Conservation (phyloP, 2,797 vertebrate genomes). For the Percopsis omiscomaycus region DNA sequence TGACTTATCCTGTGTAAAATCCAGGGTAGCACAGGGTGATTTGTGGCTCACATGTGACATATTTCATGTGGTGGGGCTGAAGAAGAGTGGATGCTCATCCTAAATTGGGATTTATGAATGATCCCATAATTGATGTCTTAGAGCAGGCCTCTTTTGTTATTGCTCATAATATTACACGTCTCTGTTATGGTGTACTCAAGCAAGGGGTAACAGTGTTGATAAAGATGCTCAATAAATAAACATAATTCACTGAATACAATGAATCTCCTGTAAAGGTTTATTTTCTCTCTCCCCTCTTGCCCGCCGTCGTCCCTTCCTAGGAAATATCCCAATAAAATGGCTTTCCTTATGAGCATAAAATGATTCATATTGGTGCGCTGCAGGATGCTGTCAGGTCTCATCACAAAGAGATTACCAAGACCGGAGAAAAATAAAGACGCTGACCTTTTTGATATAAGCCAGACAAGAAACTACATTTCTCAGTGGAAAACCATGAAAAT, state of each 20-base stretch:
- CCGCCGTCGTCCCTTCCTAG: neutral
- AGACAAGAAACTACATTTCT: constrained; percentile 7
- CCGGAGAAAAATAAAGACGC: neutral
- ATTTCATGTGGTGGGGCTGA: constrained; percentile 29
- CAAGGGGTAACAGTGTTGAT: neutral
- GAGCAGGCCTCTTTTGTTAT: neutral
- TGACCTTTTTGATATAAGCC: neutral
- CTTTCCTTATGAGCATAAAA: neutral
- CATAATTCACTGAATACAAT: neutral
- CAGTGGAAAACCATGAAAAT: constrained; percentile 1
- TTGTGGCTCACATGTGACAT: constrained; percentile 33
- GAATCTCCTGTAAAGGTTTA: neutral
- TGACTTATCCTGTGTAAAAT: constrained; percentile 34
- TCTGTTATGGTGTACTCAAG: neutral
- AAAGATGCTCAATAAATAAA: neutral
- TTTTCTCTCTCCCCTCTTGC: neutral
- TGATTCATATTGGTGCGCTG: neutral
- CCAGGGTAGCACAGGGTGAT: constrained; percentile 36
- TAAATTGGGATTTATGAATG: neutral
- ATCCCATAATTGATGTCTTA: neutral
- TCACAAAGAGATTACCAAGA: neutral
- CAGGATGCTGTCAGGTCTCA: neutral
- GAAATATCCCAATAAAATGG: neutral
- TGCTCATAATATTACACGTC: neutral
- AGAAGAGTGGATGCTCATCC: constrained; percentile 29